Conservation (phyloP, 1,140 invertebrate species). For the Gryon sp. region DNA sequence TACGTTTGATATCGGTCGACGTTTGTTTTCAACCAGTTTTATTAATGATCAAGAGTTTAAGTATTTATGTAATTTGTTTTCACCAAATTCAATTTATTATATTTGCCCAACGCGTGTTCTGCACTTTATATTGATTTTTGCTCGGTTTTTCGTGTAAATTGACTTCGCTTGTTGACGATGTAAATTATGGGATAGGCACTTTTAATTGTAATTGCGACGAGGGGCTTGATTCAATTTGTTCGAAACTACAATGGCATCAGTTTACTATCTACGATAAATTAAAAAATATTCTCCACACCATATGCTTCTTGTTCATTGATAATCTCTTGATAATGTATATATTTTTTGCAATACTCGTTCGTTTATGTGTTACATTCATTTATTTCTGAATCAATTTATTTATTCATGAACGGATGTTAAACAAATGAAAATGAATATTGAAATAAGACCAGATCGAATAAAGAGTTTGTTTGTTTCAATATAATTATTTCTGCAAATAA, state of each 20-base stretch:
- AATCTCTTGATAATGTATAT: no score
- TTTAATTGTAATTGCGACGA: conserved; percentile 20
- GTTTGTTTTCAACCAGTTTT: conserved; percentile 32
- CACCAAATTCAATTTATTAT: conserved; percentile 32
- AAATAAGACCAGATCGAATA: no score
- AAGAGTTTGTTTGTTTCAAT: no score
- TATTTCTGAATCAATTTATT: no score
- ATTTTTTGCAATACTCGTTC: no score
- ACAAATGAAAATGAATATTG: no score
- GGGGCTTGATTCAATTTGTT: background rate
- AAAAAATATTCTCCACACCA: background rate
- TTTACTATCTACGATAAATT: conserved; percentile 1
- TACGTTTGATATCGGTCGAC: conserved; percentile 16
- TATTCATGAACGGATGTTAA: no score
- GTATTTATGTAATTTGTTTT: conserved; percentile 37
- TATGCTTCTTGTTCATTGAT: background rate
- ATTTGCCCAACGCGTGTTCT: background rate
- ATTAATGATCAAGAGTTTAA: conserved; percentile 40
- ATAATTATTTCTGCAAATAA: no score
- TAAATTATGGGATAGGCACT: background rate
- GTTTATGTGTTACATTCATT: no score
- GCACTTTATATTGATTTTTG: conserved; percentile 13
- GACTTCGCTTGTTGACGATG: conserved; percentile 10
- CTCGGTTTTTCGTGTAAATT: background rate
- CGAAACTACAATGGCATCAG: background rate